phyloP scores from a whole-genome alignment of 2,113 vertebrate species.

The Gymnorhina tibicen region DNA sequence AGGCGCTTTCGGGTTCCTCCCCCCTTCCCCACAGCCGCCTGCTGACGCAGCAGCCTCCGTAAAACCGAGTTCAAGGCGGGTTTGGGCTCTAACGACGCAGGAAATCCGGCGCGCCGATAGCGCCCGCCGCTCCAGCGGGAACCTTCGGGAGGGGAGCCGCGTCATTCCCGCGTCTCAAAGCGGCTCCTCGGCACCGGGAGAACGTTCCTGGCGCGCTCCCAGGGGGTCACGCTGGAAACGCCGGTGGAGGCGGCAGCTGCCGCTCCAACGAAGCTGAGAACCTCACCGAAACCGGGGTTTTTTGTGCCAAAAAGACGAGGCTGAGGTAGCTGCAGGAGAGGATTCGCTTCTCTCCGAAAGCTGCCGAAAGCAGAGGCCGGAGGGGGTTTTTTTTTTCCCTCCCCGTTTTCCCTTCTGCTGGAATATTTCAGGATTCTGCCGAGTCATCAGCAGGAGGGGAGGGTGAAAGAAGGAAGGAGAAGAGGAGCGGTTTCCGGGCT shows the following conservation, averaged over 20 bases:
- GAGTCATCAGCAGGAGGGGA: background rate
- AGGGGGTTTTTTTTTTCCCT: background rate
- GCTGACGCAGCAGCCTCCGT: fast-evolving
- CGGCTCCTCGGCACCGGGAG: background rate
- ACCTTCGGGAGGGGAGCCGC: background rate
- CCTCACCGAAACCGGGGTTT: background rate
- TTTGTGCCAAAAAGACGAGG: background rate
- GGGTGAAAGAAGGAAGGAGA: background rate
- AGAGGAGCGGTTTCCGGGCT: background rate
- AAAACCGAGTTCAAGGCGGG: background rate
- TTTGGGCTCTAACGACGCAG: background rate
- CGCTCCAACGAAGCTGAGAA: background rate
- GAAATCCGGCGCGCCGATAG: fast-evolving
- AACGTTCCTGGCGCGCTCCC: background rate
- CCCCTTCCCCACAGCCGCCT: background rate
- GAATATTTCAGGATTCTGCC: background rate
- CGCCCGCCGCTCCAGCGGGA: background rate
- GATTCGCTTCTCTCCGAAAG: background rate
- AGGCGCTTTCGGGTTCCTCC: background rate
- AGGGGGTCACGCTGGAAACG: background rate
- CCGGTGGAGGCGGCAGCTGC: background rate
- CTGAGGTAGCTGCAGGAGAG: background rate
- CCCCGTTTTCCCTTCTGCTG: background rate
- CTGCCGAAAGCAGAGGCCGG: background rate
- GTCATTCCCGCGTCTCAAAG: background rate